Percentiles rank a stretch among this genome's conserved stretches.
Conservation (phyloP, 2,888 invertebrate species). For the Hetaerina titia region DNA sequence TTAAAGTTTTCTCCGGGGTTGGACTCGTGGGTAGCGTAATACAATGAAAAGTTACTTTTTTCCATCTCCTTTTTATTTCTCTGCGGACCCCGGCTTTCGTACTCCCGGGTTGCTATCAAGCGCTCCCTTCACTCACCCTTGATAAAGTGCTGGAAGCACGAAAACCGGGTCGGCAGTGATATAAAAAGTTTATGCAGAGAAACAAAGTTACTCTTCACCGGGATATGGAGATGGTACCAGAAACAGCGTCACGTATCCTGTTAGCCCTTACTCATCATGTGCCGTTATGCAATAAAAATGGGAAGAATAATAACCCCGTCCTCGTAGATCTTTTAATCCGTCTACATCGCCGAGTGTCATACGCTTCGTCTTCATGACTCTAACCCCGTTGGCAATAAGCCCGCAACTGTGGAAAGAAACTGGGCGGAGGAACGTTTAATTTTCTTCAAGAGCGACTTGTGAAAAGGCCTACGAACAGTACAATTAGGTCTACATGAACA, state of each 20-base stretch:
- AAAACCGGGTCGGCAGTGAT: background rate
- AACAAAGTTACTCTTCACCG: background rate
- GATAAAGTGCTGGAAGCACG: slow-evolving; percentile 16
- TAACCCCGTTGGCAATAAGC: no score
- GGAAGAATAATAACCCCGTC: background rate
- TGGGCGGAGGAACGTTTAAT: no score
- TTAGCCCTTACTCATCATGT: background rate
- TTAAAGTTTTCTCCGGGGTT: slow-evolving; percentile 10
- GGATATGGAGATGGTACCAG: background rate
- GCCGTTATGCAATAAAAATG: background rate
- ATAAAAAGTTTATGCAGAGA: background rate
- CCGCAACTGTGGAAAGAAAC: no score
- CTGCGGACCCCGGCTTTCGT: background rate
- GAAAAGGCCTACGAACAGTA: no score
- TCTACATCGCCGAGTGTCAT: background rate
- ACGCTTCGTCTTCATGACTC: background rate
- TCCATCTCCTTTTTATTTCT: background rate
- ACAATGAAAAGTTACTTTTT: background rate
- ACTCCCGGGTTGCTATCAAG: background rate
- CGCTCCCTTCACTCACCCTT: slow-evolving; percentile 20
- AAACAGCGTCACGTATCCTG: background rate
- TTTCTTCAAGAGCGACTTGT: no score
- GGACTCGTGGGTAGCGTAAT: background rate
- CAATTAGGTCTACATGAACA: no score
- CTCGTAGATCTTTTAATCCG: background rate